These are phyloP conservation scores for Urocolius indicus DNA, from an alignment of 2,113 vertebrate genomes.

Conservation along the genomic window DNA sequence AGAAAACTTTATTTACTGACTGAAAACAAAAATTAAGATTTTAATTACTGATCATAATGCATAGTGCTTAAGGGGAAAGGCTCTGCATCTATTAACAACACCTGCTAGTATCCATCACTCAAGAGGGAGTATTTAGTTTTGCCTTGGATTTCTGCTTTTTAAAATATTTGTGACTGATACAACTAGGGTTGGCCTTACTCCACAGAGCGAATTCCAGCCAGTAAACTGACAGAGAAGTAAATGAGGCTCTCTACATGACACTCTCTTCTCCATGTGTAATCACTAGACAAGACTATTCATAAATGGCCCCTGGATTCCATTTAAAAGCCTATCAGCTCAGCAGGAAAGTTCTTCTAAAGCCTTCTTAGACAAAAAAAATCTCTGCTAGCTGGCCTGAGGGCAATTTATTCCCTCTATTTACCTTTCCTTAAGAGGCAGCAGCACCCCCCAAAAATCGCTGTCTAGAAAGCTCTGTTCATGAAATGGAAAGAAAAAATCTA, in stretches of 20 bases:
- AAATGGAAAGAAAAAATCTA: not conserved
- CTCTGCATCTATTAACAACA: not conserved
- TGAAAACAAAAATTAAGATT: not conserved
- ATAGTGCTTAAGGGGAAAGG: not conserved
- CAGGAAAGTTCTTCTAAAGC: slow-evolving; percentile 15
- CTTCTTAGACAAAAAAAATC: not conserved
- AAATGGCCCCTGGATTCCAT: not conserved
- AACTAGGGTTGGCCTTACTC: not conserved
- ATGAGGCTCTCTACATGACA: not conserved
- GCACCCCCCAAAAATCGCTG: not conserved
- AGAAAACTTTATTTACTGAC: not conserved
- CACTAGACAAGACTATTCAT: not conserved
- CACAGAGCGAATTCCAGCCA: not conserved
- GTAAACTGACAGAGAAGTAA: not conserved
- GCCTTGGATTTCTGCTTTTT: not conserved
- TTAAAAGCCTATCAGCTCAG: slow-evolving; percentile 21
- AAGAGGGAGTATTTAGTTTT: not conserved
- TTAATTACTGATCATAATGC: not conserved
- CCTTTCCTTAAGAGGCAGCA: not conserved
- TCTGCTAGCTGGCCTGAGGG: not conserved
- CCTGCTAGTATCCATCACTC: not conserved
- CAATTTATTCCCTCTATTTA: not conserved
- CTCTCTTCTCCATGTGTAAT: not conserved
- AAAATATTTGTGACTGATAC: not conserved
- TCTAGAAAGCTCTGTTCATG: not conserved